Percentiles rank a stretch among this genome's conserved stretches.
Evolutionary conservation across 2,797 vertebrate genomes (phyloP).

Genomic region (Lepus townsendii): DNA sequence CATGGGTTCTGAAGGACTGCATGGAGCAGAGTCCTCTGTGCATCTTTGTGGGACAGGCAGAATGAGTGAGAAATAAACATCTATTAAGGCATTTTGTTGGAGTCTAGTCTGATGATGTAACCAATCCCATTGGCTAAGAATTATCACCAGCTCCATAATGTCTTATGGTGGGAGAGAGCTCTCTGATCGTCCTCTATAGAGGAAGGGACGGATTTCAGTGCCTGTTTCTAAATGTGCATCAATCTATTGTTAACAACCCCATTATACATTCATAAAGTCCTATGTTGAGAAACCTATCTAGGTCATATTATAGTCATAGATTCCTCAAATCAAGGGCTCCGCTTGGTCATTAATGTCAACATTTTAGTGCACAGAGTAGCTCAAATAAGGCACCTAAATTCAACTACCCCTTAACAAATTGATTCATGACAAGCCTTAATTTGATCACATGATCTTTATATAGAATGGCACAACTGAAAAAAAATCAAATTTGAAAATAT

Average conservation of each 20-base stretch:
- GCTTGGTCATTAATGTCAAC: not conserved
- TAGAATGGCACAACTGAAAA: not conserved
- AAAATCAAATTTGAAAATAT: conserved; percentile 9
- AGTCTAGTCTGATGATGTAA: not conserved
- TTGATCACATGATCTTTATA: not conserved
- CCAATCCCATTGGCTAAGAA: not conserved
- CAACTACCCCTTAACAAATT: not conserved
- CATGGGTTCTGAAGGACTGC: not conserved
- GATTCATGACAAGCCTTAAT: not conserved
- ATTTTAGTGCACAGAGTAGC: not conserved
- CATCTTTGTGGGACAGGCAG: no score
- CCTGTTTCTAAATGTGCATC: not conserved
- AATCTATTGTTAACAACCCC: not conserved
- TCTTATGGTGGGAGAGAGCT: not conserved
- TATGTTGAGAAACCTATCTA: not conserved
- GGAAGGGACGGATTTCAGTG: not conserved
- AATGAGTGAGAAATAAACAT: not conserved
- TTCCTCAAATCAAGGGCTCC: not conserved
- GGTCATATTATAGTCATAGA: not conserved
- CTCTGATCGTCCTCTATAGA: rapidly evolving
- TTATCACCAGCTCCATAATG: not conserved
- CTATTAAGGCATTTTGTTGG: not conserved
- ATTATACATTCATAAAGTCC: not conserved
- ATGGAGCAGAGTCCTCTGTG: not conserved
- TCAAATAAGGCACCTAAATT: not conserved